Percentiles rank a stretch among this genome's conserved stretches.
Conservation (phyloP, 2,797 vertebrate species). For the Sparus aurata region DNA sequence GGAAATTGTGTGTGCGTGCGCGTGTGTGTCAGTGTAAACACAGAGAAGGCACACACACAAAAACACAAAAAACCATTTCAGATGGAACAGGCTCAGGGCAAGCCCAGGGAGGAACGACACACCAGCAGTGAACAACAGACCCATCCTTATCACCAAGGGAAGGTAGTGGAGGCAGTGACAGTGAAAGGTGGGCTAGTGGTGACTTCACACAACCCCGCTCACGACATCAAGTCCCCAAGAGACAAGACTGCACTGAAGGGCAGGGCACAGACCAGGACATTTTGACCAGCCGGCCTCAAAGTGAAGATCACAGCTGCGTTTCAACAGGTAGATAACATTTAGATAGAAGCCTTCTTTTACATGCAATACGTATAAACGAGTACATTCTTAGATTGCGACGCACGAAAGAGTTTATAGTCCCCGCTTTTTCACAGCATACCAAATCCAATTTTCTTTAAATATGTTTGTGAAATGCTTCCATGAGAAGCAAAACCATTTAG, state of each 20-base stretch:
- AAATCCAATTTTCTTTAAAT: background rate
- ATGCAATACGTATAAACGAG: background rate
- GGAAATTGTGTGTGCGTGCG: constrained; percentile 37
- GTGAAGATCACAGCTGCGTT: background rate
- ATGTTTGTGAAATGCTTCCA: background rate
- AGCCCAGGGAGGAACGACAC: constrained; percentile 40
- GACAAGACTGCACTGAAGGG: constrained; percentile 31
- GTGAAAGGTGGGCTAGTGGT: constrained; percentile 41
- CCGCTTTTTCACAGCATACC: background rate
- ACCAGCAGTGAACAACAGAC: constrained; percentile 32
- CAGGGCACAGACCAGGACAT: constrained; percentile 19
- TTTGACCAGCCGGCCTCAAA: constrained; percentile 6
- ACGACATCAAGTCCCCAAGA: constrained; percentile 38
- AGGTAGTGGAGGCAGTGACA: constrained; percentile 31
- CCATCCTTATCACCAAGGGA: constrained; percentile 18
- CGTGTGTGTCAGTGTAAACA: constrained; percentile 22
- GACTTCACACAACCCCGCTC: constrained; percentile 37
- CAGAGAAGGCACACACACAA: constrained; percentile 17
- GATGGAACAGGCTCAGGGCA: constrained; percentile 26
- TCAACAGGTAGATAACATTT: constrained; percentile 13
- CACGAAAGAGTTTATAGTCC: too few species aligned
- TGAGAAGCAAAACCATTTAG: constrained; percentile 2
- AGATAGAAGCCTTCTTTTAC: background rate
- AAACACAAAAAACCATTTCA: constrained; percentile 33
- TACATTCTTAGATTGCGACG: background rate